These are phyloP conservation scores for Halyomorpha halys DNA, from an alignment of 1,140 invertebrate genomes.

Conservation along the genomic window DNA sequence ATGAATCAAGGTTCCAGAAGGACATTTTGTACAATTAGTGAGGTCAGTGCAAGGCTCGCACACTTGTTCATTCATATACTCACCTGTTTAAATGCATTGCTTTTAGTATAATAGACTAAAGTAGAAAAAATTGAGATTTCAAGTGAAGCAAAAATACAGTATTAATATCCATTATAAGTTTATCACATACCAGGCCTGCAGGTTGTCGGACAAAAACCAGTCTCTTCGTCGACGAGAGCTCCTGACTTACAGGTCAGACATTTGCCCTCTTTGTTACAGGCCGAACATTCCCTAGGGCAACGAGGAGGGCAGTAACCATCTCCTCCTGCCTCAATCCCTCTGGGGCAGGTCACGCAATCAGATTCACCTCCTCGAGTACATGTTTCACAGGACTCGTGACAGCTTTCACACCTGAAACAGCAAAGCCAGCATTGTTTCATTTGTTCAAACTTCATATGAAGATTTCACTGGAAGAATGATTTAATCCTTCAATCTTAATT, in stretches of 20 bases:
- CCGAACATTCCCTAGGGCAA: constrained; percentile 45
- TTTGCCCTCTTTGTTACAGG: constrained; percentile 59
- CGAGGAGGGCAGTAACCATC: constrained; percentile 36
- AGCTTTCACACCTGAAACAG: constrained; percentile 37
- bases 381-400: constrained; percentile 67
- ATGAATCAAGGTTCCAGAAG: constrained; percentile 55
- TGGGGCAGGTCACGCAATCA: constrained; percentile 64
- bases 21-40: constrained; percentile 66
- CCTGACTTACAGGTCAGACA: constrained; percentile 61
- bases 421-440: too few relatives aligned
- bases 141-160: too few relatives aligned
- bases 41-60: constrained; percentile 41
- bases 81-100: constrained; percentile 9
- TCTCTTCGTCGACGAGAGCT: constrained; percentile 56
- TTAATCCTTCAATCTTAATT: too few relatives aligned
- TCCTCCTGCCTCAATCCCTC: constrained; percentile 2
- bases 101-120: background rate
- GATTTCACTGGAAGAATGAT: too few relatives aligned
- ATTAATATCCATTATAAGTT: too few relatives aligned
- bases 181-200: constrained; percentile 24
- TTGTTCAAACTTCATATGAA: too few relatives aligned
- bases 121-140: background rate
- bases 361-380: constrained; percentile 64
- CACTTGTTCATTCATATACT: constrained; percentile 22
- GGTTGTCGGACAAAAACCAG: constrained; percentile 54